Base-by-base conservation (phyloP, 2,888 invertebrate genomes). In the Cheilosia soror region DNA sequence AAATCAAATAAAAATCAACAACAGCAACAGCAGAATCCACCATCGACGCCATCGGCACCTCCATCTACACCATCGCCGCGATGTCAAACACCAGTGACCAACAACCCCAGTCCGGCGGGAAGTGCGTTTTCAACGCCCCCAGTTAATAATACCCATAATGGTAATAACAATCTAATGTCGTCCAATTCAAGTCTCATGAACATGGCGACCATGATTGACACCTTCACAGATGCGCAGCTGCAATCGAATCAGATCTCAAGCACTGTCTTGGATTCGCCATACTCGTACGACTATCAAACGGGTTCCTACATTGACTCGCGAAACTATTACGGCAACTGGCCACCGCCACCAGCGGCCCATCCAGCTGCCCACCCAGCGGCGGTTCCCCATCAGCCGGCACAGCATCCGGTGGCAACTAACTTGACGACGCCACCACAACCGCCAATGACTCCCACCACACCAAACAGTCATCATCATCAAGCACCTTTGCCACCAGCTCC, bases 191-290 rank as follows among this genome's bases (percentile, higher is more conserved):
- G 94, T 37, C 93, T 95, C 13, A 92, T 95, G 88, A 96, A 96
- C 89, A 96, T 96, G 95, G 95, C 95, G 44, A 94, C 95, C 5
- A 96, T 96, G 95, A 95, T 96, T 86, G 96, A 96, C 87, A 95
- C 95, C 88, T 96, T 96, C 92, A 95, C 95, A 42, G 95, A 96
- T 89, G 95, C 95, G 20, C 96, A 96, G 89, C 92, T 97, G 40
- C 97, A 97, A 92, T 97, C 96, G 90, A 96, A 96, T 90, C 96
- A 96, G 92, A 96, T 96, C 87, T 96, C 97, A 47, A 97, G 97
- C 89, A 97, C 96, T 13, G 96, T 96, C 5, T 92, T 96, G 88
- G 96, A 96, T 90, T 95, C 94, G 4, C 95, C 95, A 9, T 94
- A 95, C 87, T 92, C 94, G 33, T 94, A 95, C 83, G 95, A 95